Conservation (phyloP, 2,113 vertebrate genomes). For the Cyprichromis sp. region DNA sequence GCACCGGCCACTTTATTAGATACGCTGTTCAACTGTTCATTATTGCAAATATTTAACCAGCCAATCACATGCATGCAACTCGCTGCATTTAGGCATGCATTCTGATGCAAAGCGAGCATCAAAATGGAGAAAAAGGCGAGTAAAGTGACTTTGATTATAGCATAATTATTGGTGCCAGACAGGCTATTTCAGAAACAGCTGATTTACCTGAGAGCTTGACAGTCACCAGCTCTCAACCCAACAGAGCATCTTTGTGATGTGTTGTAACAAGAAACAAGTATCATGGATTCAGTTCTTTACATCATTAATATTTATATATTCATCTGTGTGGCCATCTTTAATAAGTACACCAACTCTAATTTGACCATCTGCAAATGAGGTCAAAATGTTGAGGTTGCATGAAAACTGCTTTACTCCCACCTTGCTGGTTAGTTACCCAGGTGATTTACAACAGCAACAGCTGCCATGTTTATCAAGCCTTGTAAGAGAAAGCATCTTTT, state of each 20-base stretch:
- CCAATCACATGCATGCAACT: not conserved
- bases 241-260: not conserved
- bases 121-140: not conserved
- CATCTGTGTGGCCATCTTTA: accelerated
- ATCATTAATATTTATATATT: not conserved
- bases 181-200: not conserved
- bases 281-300: not conserved
- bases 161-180: not conserved
- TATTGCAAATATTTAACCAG: not conserved
- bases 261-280: not conserved
- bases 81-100: not conserved
- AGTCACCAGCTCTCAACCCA: not conserved
- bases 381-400: not conserved
- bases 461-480: not conserved
- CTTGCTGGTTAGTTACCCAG: not conserved
- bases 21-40: not conserved
- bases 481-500: not conserved
- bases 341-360: not conserved
- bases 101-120: not conserved
- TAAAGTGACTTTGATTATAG: not conserved
- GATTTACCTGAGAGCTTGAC: not conserved
- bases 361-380: not conserved
- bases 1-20: not conserved
- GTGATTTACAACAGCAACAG: not conserved
- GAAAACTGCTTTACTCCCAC: not conserved